Conservation (phyloP, 1,140 invertebrate genomes). For the Orussus abietinus region DNA sequence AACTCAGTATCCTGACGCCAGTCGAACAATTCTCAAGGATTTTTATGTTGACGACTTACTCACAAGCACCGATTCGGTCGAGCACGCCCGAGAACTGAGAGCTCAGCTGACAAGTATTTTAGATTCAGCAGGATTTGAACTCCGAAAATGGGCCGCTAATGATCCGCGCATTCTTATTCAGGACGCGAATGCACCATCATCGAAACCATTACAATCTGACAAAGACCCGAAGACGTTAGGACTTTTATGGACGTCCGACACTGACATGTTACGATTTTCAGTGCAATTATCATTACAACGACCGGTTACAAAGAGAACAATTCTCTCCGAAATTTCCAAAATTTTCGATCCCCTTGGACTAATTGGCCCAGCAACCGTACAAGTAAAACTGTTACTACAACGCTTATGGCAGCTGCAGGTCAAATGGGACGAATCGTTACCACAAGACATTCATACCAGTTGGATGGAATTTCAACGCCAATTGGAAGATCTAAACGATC, state of each 20-base stretch:
- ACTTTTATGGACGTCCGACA: no score
- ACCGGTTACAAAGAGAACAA: slow-evolving; percentile 4
- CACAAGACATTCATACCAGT: slow-evolving; percentile 13
- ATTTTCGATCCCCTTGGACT: slow-evolving; percentile 14
- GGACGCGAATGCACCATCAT: no score
- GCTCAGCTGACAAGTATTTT: neutral
- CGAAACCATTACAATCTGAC: no score
- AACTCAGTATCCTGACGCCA: slow-evolving; percentile 17
- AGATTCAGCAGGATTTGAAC: slow-evolving; percentile 4
- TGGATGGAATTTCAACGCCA: slow-evolving; percentile 23
- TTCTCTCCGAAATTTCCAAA: slow-evolving; percentile 5
- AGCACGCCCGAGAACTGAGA: neutral
- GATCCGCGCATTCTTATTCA: no score
- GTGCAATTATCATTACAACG: no score
- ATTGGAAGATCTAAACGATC: slow-evolving; percentile 14
- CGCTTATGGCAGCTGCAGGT: slow-evolving; percentile 26
- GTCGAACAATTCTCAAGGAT: slow-evolving; percentile 17
- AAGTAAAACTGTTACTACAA: slow-evolving; percentile 27
- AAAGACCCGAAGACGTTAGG: no score
- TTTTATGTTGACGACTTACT: slow-evolving; percentile 38
- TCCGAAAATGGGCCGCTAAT: slow-evolving; percentile 15
- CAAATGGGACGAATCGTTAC: slow-evolving; percentile 37
- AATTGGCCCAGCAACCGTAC: neutral
- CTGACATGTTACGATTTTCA: no score
- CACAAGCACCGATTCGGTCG: slow-evolving; percentile 9